These are phyloP conservation scores for Drosophila pruinosa DNA, from an alignment of 1,140 invertebrate species.

Conservation along the genomic window DNA sequence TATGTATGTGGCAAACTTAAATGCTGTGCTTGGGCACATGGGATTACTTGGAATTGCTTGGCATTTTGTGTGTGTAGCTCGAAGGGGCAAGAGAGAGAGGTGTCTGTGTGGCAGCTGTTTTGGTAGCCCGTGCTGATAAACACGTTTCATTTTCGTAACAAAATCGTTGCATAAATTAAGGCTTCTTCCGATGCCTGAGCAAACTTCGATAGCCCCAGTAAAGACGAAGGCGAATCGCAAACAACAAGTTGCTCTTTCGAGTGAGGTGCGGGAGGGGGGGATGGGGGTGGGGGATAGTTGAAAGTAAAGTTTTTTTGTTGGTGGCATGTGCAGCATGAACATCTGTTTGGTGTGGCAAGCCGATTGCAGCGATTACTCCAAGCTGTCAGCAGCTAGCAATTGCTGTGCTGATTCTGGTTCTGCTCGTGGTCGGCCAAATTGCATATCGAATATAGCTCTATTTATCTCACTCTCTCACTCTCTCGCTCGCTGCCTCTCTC, in stretches of 20 bases:
- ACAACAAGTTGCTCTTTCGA: background rate
- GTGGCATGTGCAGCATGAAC: background rate
- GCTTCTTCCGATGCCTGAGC: conserved; percentile 49
- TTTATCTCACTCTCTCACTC: background rate
- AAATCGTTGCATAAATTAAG: conserved; percentile 71
- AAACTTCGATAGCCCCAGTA: conserved; percentile 49
- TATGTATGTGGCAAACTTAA: background rate
- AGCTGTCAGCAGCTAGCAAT: conserved; percentile 55
- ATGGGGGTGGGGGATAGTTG: too few species aligned
- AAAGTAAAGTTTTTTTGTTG: too few species aligned
- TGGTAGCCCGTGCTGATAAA: conserved; percentile 44
- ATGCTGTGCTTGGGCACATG: background rate
- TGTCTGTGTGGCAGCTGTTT: background rate
- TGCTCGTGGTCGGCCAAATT: background rate
- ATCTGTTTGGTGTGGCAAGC: background rate
- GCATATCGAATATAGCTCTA: conserved; percentile 13
- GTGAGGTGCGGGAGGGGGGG: background rate
- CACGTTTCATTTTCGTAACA: conserved; percentile 58
- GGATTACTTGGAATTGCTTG: conserved; percentile 2
- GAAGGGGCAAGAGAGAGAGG: background rate
- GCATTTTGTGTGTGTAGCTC: background rate
- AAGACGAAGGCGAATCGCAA: background rate
- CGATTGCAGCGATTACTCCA: conserved; percentile 31
- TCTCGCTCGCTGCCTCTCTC: background rate
- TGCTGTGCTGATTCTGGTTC: conserved; percentile 8